These are phyloP conservation scores for Rhodophaea formosa DNA, from an alignment of 2,888 invertebrate species.

Conservation along the genomic window DNA sequence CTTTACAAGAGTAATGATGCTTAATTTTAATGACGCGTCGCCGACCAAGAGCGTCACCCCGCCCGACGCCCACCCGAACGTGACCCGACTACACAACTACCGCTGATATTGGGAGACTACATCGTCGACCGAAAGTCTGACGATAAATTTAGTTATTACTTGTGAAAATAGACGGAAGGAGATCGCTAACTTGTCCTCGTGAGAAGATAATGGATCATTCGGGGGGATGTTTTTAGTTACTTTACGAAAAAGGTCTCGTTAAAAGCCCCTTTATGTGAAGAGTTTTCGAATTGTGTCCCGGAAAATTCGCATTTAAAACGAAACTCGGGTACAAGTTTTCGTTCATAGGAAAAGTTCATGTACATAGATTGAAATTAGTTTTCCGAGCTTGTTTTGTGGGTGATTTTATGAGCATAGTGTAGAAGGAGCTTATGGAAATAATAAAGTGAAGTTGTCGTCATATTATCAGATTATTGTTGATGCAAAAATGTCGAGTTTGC, in stretches of 20 bases:
- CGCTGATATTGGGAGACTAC: conserved; percentile 72
- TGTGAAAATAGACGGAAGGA: conserved; percentile 80
- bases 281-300: conserved; percentile 68
- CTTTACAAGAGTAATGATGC: conserved; percentile 79
- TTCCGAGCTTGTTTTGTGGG: conserved; percentile 18
- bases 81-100: conserved; percentile 67
- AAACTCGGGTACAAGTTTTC: conserved; percentile 55
- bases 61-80: conserved; percentile 43
- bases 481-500: no score
- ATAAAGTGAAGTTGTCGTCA: no score
- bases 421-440: conserved; percentile 1
- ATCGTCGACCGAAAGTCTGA: conserved; percentile 71
- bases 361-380: conserved; percentile 40
- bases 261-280: conserved; percentile 74
- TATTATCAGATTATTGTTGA: no score
- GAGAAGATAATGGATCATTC: conserved; percentile 80
- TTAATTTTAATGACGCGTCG: conserved; percentile 80
- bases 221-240: conserved; percentile 73
- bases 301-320: conserved; percentile 57
- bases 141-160: conserved; percentile 82
- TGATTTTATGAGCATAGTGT: conserved; percentile 7
- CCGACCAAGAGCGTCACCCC: conserved; percentile 52
- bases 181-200: conserved; percentile 80
- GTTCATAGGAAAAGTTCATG: conserved; percentile 55
- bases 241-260: conserved; percentile 72